A percentile compares a stretch with the other conserved stretches of the same genome.
These are phyloP conservation scores for Coregonus suidteri DNA, from an alignment of 2,797 vertebrate genomes.

Conservation along the genomic window DNA sequence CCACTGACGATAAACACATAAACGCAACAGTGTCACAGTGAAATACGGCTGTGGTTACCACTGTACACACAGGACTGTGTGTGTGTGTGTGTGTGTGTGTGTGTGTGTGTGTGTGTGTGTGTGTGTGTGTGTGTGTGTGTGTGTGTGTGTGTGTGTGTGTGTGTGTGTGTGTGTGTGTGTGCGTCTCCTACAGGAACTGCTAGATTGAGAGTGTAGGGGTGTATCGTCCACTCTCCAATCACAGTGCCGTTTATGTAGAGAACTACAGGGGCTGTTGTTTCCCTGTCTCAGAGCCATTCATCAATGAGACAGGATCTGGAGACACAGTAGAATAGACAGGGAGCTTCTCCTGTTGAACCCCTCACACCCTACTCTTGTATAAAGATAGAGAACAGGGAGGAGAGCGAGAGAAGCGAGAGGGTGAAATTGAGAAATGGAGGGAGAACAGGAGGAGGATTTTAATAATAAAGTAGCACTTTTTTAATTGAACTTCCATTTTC, in stretches of 20 bases:
- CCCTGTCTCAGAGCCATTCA: slow-evolving; percentile 25
- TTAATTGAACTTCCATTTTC: neutral
- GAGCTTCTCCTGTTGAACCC: slow-evolving; percentile 4
- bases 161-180: too few species aligned
- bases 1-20: slow-evolving; percentile 52
- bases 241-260: slow-evolving; percentile 17
- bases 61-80: slow-evolving; percentile 42
- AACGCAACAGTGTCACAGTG: slow-evolving; percentile 56
- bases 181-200: neutral
- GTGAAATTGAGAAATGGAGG: neutral
- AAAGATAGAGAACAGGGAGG: neutral
- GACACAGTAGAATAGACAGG: neutral
- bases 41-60: slow-evolving; percentile 62
- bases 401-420: neutral
- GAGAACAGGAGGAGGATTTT: too few species aligned
- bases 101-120: too few species aligned
- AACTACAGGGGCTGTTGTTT: neutral
- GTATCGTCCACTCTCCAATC: slow-evolving; percentile 14
- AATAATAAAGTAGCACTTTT: neutral
- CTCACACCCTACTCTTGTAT: too few species aligned
- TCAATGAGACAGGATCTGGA: slow-evolving; percentile 17
- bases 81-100: neutral
- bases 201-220: slow-evolving; percentile 16
- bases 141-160: too few species aligned
- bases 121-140: neutral